These are phyloP conservation scores for Bovichtus diacanthus DNA, from an alignment of 2,797 vertebrate species.

Conservation along the genomic window DNA sequence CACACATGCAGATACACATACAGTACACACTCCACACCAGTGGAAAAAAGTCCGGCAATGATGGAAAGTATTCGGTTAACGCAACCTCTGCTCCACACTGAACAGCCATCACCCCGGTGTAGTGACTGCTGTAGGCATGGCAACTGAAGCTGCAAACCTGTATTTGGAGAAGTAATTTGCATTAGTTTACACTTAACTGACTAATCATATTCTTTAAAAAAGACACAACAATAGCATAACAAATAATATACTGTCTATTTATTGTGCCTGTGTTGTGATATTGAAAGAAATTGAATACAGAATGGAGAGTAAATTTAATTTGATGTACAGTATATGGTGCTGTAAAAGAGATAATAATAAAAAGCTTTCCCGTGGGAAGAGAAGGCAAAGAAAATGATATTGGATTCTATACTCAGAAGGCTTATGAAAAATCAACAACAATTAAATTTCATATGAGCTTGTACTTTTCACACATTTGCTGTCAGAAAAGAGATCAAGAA, in stretches of 20 bases:
- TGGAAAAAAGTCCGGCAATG: too few relatives aligned
- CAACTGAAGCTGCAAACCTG: neutral
- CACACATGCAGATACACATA: too few relatives aligned
- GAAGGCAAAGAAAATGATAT: neutral
- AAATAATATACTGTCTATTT: neutral
- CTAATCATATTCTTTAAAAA: neutral
- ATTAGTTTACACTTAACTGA: neutral
- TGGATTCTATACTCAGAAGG: neutral
- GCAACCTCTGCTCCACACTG: too few relatives aligned
- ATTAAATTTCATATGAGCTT: neutral
- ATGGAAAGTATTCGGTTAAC: too few relatives aligned
- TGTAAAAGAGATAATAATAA: neutral
- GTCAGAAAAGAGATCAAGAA: neutral
- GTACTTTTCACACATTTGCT: constrained; percentile 3
- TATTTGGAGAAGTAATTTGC: neutral
- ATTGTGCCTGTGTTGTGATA: neutral
- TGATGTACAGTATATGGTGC: neutral
- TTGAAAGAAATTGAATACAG: neutral
- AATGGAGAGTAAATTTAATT: neutral
- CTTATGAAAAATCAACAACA: neutral
- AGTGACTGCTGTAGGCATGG: constrained; percentile 2
- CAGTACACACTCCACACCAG: too few relatives aligned
- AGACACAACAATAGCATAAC: neutral
- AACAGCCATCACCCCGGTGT: too few relatives aligned
- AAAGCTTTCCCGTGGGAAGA: neutral